Percentiles rank a stretch among this genome's conserved stretches.
phyloP scores from a whole-genome alignment of 2,888 invertebrate species.

The Hanleya hanleyi region DNA sequence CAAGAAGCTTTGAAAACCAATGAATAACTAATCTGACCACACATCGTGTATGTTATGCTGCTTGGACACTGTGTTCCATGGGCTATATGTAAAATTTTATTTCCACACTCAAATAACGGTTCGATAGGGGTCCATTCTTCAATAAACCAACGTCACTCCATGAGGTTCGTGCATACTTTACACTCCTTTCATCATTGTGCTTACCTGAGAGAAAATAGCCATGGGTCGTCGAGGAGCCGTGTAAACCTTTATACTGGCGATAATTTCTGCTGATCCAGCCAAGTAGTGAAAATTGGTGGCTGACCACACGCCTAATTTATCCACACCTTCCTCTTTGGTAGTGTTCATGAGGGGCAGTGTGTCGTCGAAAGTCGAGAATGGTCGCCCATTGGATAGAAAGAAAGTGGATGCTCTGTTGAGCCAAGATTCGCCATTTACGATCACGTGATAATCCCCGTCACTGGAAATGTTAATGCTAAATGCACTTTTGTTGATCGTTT shows the following conservation, averaged over 20 bases:
- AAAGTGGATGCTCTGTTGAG: constrained; percentile 43
- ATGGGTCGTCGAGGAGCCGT: constrained; percentile 18
- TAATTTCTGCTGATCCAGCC: constrained; percentile 14
- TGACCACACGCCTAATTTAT: constrained; percentile 35
- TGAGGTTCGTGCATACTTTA: too few relatives aligned
- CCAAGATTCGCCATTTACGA: constrained; percentile 25
- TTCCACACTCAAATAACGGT: too few relatives aligned
- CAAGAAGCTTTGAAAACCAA: too few relatives aligned
- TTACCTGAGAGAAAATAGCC: constrained; percentile 39
- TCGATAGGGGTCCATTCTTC: too few relatives aligned
- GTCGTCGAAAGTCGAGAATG: constrained; percentile 34
- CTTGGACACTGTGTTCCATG: too few relatives aligned
- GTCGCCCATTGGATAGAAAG: constrained; percentile 40
- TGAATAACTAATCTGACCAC: too few relatives aligned
- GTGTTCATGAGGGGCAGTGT: constrained; percentile 31
- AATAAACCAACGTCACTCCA: too few relatives aligned
- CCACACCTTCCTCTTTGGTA: constrained; percentile 17
- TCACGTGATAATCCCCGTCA: background rate
- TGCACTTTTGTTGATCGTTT: too few relatives aligned
- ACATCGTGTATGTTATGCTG: too few relatives aligned
- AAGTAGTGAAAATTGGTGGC: constrained; percentile 18
- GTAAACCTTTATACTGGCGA: constrained; percentile 27
- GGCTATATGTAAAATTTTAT: too few relatives aligned
- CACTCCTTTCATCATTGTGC: too few relatives aligned
- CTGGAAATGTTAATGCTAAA: background rate